Conservation (phyloP, 2,113 vertebrate genomes). For the Thinocorus orbignyianus region DNA sequence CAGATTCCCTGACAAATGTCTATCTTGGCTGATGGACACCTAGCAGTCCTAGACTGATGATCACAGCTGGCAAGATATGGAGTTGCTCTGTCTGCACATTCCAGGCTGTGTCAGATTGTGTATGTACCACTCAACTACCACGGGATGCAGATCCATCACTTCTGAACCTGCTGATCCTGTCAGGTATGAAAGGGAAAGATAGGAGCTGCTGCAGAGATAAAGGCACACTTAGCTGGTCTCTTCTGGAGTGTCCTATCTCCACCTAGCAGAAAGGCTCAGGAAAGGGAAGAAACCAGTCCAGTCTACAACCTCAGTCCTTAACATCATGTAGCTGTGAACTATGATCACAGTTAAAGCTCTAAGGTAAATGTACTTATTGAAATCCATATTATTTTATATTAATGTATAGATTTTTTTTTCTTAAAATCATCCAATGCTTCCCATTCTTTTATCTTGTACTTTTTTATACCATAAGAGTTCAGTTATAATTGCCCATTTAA, state of each 20-base stretch:
- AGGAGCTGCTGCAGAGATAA: not conserved
- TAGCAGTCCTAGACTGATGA: not conserved
- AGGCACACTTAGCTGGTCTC: not conserved
- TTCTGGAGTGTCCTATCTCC: not conserved
- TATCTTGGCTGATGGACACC: not conserved
- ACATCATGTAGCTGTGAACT: not conserved
- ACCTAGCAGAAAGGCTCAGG: not conserved
- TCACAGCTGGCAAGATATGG: fast-evolving
- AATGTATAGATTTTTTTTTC: not conserved
- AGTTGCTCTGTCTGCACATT: not conserved
- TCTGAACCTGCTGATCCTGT: not conserved
- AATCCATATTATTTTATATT: not conserved
- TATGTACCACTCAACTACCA: not conserved
- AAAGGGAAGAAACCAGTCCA: not conserved
- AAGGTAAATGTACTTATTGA: not conserved
- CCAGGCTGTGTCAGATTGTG: not conserved
- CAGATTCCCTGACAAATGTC: not conserved
- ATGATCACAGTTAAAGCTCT: not conserved
- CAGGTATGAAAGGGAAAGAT: not conserved
- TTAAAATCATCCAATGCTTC: not conserved
- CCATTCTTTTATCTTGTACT: not conserved
- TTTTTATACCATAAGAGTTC: not conserved
- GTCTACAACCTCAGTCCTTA: not conserved
- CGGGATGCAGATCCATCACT: fast-evolving
- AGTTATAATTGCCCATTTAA: not conserved